Conservation (phyloP, 2,888 invertebrate genomes). For the Shargacucullia verbasci region DNA sequence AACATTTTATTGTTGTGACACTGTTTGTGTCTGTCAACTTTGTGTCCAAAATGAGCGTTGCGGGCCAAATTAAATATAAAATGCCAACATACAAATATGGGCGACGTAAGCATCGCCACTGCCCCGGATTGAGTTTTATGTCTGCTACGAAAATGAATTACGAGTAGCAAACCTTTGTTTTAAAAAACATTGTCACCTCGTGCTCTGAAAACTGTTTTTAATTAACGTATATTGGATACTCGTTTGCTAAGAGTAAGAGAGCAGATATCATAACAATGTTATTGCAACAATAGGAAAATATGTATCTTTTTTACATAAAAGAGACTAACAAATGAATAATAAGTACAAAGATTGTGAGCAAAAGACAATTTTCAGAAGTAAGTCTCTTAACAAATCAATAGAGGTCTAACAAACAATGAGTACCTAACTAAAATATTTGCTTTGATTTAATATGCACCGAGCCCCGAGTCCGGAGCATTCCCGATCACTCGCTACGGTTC, state of each 20-base stretch:
- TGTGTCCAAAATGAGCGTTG: no score
- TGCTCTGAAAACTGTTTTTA: no score
- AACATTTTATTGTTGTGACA: no score
- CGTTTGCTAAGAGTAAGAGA: background rate
- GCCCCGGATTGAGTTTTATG: no score
- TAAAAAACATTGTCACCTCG: no score
- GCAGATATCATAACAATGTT: background rate
- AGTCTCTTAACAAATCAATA: background rate
- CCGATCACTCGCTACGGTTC: slow-evolving; percentile 1
- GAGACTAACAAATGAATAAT: background rate
- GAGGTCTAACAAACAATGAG: slow-evolving; percentile 7
- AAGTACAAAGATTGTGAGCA: background rate
- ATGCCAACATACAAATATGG: no score
- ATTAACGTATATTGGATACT: no score
- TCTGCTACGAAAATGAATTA: no score
- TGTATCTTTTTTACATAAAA: background rate
- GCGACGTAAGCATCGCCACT: no score
- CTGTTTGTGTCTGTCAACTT: no score
- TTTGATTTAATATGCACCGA: slow-evolving; percentile 29
- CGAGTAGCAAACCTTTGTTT: no score
- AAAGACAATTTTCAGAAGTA: slow-evolving; percentile 1
- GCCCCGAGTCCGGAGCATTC: background rate
- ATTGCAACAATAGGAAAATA: background rate
- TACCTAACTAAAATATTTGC: slow-evolving; percentile 17
- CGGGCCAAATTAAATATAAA: no score